phyloP scores from a whole-genome alignment of 1,140 invertebrate genomes.

The Agrypnia vestita region DNA sequence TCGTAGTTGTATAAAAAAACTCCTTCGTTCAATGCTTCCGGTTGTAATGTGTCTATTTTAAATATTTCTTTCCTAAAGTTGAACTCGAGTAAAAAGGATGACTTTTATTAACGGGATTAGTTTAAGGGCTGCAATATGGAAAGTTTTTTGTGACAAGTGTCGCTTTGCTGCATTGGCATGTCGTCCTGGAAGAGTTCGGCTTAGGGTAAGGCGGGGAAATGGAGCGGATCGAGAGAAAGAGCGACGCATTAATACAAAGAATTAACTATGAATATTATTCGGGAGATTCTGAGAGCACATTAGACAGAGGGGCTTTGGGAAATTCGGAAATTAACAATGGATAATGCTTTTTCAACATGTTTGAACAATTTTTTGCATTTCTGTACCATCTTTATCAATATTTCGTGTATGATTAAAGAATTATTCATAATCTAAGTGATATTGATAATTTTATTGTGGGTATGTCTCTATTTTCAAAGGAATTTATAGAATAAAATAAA shows the following conservation, averaged over 20 bases:
- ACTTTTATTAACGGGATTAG: background rate
- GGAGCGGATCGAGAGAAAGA: slow-evolving; percentile 30
- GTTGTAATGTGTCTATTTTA: background rate
- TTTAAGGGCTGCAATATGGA: background rate
- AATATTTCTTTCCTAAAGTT: background rate
- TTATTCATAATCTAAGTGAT: too few species aligned
- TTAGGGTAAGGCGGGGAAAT: slow-evolving; percentile 22
- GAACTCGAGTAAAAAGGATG: too few species aligned
- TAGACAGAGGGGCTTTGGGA: slow-evolving; percentile 14
- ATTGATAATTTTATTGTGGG: too few species aligned
- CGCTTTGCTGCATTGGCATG: background rate
- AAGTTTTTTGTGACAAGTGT: background rate
- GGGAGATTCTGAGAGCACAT: slow-evolving; percentile 21
- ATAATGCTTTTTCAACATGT: slow-evolving; percentile 10
- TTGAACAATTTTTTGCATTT: background rate
- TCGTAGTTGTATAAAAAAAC: too few species aligned
- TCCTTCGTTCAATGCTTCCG: background rate
- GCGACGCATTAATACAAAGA: slow-evolving; percentile 52
- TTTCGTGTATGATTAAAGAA: too few species aligned
- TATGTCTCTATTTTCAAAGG: too few species aligned
- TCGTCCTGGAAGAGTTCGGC: background rate
- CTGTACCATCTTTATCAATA: too few species aligned
- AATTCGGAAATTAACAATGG: slow-evolving; percentile 7
- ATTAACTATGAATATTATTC: slow-evolving; percentile 48
- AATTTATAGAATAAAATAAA: too few species aligned